A percentile compares a stretch with the other conserved stretches of the same genome.
phyloP scores from a whole-genome alignment of 2,113 vertebrate genomes.

The Steatornis caripensis region DNA sequence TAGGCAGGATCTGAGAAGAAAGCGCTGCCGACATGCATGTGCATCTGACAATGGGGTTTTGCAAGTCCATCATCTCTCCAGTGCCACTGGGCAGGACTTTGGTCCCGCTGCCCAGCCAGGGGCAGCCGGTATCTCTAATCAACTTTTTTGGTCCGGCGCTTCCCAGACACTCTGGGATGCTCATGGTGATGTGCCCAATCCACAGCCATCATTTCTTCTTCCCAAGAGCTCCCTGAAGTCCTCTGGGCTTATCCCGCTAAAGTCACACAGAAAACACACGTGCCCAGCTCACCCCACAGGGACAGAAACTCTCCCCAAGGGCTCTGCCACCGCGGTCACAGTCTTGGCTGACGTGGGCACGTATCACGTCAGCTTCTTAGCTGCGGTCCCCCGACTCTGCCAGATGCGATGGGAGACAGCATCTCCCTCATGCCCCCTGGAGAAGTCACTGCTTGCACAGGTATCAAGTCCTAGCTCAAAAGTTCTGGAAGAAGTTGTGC shows the following conservation, averaged over 20 bases:
- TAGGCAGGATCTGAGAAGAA: not conserved
- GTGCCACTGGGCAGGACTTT: not conserved
- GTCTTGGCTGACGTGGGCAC: not conserved
- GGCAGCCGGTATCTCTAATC: not conserved
- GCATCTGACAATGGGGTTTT: not conserved
- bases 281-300: fast-evolving
- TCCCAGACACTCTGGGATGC: not conserved
- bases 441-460: not conserved
- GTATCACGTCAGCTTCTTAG: not conserved
- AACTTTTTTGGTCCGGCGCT: not conserved
- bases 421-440: not conserved
- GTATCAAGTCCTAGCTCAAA: not conserved
- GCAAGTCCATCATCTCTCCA: not conserved
- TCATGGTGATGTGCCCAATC: not conserved
- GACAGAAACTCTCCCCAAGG: not conserved
- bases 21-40: fast-evolving
- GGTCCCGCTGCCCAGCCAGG: not conserved
- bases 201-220: not conserved
- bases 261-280: not conserved
- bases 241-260: not conserved
- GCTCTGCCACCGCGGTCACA: fast-evolving
- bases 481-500: not conserved
- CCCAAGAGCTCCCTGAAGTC: not conserved
- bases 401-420: fast-evolving
- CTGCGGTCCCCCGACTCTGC: too few relatives aligned